Evolutionary conservation across 2,797 vertebrate species (phyloP), one percentile per base, ranked within the genome.

Genomic region (Neosilurus mollespiculum): DNA sequence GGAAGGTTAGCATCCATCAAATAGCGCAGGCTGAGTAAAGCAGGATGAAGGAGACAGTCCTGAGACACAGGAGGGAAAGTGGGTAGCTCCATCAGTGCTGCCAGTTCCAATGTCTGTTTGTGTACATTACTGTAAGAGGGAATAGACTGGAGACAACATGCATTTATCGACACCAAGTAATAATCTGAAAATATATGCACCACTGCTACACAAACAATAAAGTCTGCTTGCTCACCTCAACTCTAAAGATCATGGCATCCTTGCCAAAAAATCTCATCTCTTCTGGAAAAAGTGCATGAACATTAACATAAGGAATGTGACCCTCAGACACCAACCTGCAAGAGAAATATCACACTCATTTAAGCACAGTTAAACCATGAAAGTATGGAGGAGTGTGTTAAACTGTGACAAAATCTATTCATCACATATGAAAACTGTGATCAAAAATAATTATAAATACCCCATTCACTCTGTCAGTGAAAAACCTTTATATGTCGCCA

Each of bases 1-100:
- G 97, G 98, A 75, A 99, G 95, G 90, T 99, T 99, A 85, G 91
- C 92, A 80, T 98, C 97, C 34, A 92, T 91, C 86, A 99, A 90
- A 90, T 97, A 98, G 81, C 97, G 97, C 89, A 96, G 89, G 88
- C 94, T 95, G 84, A 99, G 91, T 78, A 94, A 88, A 43, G 92
- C 91, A 18, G 97, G 97, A 87, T 99, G 98, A 70, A 98, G 93
- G 88, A 94, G 94, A 88, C 93, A 95, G 87, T 93, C 91, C 0
- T 90, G 90, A 80, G 90, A 93, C 91, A 99, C 90, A 34, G 94
- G 92, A 88, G 98, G 97, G 91, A 98, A 98, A 73, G 90, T 86
- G 30, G 96, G 95, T 80, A 99, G 93, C 15, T 94, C 91, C 87
- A 99, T 90, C 90, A 95, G 92, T 0, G 9, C 62, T 18, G 93